These are phyloP conservation scores for Siniperca scherzeri DNA, from an alignment of 2,797 vertebrate species.

Conservation along the genomic window DNA sequence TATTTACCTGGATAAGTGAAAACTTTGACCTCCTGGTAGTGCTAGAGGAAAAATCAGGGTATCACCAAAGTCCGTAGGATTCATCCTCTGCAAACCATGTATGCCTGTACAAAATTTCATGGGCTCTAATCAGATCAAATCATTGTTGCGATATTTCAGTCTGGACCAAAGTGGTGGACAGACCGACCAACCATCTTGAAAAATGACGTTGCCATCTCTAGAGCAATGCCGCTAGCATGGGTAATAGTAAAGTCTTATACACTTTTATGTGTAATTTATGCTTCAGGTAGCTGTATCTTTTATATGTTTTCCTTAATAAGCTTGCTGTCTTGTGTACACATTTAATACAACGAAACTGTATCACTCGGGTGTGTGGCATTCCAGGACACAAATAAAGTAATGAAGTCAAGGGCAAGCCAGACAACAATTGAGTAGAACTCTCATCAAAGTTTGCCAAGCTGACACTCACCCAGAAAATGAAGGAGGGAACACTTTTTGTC, in stretches of 20 bases:
- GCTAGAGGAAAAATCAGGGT: background rate
- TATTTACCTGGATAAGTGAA: background rate
- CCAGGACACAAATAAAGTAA: conserved; percentile 11
- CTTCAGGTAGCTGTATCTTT: background rate
- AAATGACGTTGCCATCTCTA: background rate
- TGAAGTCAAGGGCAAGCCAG: conserved; percentile 29
- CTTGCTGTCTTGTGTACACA: background rate
- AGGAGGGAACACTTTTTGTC: conserved; percentile 38
- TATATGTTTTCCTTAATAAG: background rate
- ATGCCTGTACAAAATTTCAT: background rate
- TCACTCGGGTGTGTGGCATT: conserved; percentile 17
- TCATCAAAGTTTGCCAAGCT: conserved; percentile 45
- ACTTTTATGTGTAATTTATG: background rate
- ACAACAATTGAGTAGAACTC: conserved; percentile 24
- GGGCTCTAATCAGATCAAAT: background rate
- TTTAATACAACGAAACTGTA: background rate
- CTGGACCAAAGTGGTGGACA: background rate
- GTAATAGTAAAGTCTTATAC: background rate
- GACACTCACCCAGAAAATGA: conserved; percentile 38
- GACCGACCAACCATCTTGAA: background rate
- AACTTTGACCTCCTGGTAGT: background rate
- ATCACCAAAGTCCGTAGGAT: background rate
- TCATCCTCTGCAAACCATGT: background rate
- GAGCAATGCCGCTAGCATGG: background rate
- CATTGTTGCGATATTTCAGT: background rate